Evolutionary conservation across 2,888 invertebrate species (phyloP).

Genomic region (Encarsia formosa): DNA sequence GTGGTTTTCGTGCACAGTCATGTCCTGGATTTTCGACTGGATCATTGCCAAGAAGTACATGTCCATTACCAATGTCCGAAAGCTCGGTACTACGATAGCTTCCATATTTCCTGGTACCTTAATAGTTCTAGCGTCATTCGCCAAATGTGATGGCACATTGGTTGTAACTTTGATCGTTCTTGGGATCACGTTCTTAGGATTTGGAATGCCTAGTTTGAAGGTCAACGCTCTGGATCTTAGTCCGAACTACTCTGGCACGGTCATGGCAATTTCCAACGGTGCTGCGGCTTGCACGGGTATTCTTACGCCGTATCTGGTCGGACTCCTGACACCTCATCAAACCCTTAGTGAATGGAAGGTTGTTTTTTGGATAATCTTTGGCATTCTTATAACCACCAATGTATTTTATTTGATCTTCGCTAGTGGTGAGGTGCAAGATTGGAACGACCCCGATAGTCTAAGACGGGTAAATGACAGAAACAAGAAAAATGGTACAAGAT

Average conservation of each 20-base stretch:
- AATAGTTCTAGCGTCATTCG: constrained; percentile 53
- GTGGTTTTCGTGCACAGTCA: constrained; percentile 49
- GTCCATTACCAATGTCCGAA: constrained; percentile 50
- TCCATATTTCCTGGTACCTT: constrained; percentile 53
- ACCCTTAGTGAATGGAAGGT: constrained; percentile 63
- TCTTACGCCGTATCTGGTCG: constrained; percentile 65
- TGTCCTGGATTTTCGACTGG: constrained; percentile 51
- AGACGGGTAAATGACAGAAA: constrained; percentile 31
- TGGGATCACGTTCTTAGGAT: constrained; percentile 51
- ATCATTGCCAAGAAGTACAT: constrained; percentile 44
- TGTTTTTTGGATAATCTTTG: constrained; percentile 78
- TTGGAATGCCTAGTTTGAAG: constrained; percentile 53
- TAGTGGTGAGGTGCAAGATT: constrained; percentile 70
- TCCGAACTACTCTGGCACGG: constrained; percentile 53
- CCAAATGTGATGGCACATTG: constrained; percentile 50
- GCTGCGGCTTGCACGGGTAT: constrained; percentile 70
- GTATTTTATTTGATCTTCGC: constrained; percentile 66
- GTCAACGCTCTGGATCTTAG: constrained; percentile 53
- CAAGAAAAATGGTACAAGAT: too few species aligned
- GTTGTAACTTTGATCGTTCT: constrained; percentile 43
- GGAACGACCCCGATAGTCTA: constrained; percentile 62
- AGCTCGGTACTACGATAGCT: constrained; percentile 53
- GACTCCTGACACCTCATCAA: constrained; percentile 55
- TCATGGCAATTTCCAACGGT: constrained; percentile 57
- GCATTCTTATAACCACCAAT: constrained; percentile 65